Base-by-base conservation (phyloP, 2,888 invertebrate genomes). In the Anticlea derivata region DNA sequence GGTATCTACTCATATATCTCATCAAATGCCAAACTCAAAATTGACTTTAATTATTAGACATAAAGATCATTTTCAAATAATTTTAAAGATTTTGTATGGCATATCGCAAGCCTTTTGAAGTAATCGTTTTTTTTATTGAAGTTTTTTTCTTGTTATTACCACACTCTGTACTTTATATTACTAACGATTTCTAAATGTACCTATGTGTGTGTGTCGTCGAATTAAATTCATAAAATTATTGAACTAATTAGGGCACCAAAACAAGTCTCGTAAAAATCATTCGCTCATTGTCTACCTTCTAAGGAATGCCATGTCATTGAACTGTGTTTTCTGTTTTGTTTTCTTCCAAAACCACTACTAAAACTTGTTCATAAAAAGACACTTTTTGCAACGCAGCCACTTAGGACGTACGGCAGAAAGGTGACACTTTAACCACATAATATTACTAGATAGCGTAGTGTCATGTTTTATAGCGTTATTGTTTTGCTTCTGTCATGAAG, bases 401-500 rank as follows among this genome's bases (percentile, higher is more conserved):
- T 87, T 85, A 86, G 89, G 89, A 90, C 82, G 56, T 86, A 88
- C 81, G 80, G 83, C 76, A 85, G 86, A 72, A 89, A 90, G 89
- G 89, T 84, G 83, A 83, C 59, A 66, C 62, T 74, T 74, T 73
- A 66, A 65, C 70, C 71, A 67, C 46, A 46, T 46, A 39, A 68
- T 62, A 63, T 48, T 43, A 59, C 60, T 61, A 61, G 58, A 58
- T 49, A 57, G 35, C 39, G 68, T 73, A 73, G 72, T 69, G 67
- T 63, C 63, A 60, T 66, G 62, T 61, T 58, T 60, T 65, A 26
- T 38, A 61, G 63, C 59, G 57, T 62, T 17, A 17, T 44, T 63
- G 47, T 61, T 63, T 58, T 55, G 65, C 60, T 63, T 66, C 46
- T 47, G 45, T 54, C 54, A 41, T 55, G 40, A 47, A 58, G 59